phyloP scores from a whole-genome alignment of 2,113 vertebrate genomes.

The Cisticola juncidis region DNA sequence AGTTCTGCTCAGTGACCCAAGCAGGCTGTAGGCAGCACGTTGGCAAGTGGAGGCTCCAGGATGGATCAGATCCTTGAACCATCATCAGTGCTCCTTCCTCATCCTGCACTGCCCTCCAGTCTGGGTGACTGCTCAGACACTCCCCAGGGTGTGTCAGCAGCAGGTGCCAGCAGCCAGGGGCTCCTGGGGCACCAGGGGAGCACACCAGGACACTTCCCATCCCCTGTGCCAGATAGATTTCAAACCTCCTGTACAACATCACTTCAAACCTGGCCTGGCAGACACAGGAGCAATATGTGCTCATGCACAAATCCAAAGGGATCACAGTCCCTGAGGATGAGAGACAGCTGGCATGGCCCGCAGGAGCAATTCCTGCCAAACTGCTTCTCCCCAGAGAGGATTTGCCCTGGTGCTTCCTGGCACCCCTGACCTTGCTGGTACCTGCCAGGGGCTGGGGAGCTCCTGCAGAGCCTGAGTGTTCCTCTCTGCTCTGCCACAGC shows the following conservation, averaged over 20 bases:
- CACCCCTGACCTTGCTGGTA: not conserved
- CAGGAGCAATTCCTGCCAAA: not conserved
- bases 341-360: not conserved
- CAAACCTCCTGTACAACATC: not conserved
- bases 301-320: not conserved
- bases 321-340: not conserved
- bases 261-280: not conserved
- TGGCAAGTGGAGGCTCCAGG: not conserved
- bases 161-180: not conserved
- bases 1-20: not conserved
- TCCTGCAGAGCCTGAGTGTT: not conserved
- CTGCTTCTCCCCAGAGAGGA: not conserved
- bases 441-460: not conserved
- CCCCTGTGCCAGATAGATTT: not conserved
- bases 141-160: not conserved
- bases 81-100: not conserved
- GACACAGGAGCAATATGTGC: not conserved
- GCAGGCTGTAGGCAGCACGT: not conserved
- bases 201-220: fast-evolving
- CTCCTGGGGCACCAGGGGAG: no score
- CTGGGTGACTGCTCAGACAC: not conserved
- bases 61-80: not conserved
- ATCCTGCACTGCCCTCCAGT: not conserved
- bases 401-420: not conserved
- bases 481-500: not conserved